Conservation (phyloP, 2,888 invertebrate genomes). For the Tricholauxania praeusta region DNA sequence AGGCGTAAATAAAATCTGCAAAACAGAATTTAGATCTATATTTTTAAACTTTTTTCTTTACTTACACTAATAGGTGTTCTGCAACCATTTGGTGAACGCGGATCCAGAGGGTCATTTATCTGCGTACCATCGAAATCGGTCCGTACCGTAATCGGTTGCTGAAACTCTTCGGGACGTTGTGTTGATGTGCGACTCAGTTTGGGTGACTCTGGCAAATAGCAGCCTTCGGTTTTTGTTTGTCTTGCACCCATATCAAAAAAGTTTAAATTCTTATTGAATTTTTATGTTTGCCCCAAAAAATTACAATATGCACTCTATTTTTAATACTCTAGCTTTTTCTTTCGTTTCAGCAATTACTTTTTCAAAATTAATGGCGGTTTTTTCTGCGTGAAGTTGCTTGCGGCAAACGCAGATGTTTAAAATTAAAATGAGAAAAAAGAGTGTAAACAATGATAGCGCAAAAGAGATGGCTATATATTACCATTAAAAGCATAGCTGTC, state of each 20-base stretch:
- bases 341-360: neutral
- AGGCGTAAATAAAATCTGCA: conserved; percentile 22
- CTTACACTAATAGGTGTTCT: conserved; percentile 61
- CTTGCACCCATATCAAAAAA: conserved; percentile 63
- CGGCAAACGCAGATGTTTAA: too few relatives aligned
- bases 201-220: conserved; percentile 54
- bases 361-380: conserved; percentile 32
- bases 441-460: too few relatives aligned
- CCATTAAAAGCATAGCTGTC: too few relatives aligned
- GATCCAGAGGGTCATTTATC: conserved; percentile 50
- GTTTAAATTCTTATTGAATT: too few relatives aligned
- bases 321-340: neutral
- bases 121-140: conserved; percentile 32
- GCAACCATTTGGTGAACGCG: conserved; percentile 59
- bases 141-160: conserved; percentile 14
- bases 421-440: too few relatives aligned
- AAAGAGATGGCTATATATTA: too few relatives aligned
- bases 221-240: conserved; percentile 59
- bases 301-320: neutral
- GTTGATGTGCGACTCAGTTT: conserved; percentile 37
- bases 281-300: neutral
- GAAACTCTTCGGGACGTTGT: neutral
- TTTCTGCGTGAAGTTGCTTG: conserved; percentile 25
- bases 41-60: neutral
- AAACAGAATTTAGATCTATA: neutral